Percentiles rank a stretch among this genome's conserved stretches.
phyloP scores from a whole-genome alignment of 1,140 invertebrate species.

The Saccostrea echinata region DNA sequence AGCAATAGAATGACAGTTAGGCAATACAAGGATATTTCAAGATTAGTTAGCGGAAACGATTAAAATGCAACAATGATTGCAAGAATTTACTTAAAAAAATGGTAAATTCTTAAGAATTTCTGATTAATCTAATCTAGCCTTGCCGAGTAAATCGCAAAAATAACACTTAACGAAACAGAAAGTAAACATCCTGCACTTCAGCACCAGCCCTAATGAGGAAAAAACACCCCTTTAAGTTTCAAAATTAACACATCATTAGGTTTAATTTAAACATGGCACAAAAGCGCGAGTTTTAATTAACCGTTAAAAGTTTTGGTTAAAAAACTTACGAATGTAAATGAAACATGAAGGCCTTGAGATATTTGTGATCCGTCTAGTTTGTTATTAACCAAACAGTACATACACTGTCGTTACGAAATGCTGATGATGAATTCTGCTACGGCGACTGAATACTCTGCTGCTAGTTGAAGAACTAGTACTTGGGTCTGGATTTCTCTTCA shows the following conservation, averaged over 20 bases:
- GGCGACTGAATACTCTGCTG: no score
- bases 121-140: no score
- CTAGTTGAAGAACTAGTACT: no score
- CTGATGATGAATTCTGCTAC: no score
- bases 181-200: neutral
- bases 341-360: neutral
- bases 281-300: neutral
- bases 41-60: no score
- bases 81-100: no score
- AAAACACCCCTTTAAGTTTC: neutral
- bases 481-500: no score
- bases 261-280: conserved; percentile 2
- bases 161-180: neutral
- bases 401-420: neutral
- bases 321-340: neutral
- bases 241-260: neutral
- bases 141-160: neutral
- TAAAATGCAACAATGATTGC: no score
- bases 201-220: no score
- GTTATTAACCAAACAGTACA: neutral
- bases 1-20: no score
- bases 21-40: no score
- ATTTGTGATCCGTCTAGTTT: neutral
- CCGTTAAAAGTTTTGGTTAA: neutral
- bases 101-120: no score